Evolutionary conservation across 2,797 vertebrate species (phyloP), one percentile per base, ranked within the genome.

Genomic region (Vultur gryphus): DNA sequence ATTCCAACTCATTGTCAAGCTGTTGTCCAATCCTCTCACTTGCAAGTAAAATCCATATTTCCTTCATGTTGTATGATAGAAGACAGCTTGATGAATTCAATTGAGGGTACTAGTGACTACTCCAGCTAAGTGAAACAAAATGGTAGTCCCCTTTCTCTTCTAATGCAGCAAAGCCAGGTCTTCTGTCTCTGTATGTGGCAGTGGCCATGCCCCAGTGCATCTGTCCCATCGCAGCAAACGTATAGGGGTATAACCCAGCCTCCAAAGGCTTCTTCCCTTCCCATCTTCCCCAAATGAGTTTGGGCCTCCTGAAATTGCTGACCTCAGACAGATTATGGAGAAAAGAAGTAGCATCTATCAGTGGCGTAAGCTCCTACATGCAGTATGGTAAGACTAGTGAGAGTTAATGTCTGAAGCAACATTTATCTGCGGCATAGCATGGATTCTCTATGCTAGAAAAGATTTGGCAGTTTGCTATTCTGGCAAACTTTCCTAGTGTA

Each of bases 341-440:
- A 67, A 94, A 69, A 80, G 48, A 73, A 59, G 41, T 8, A 77
- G 21, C 51, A 83, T 43, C 29, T 55, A 33, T 44, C 51, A 54
- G 44, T 33, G 35, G 41, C 9, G 4, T 55, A 28, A 57, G 66
- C 43, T 91, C 43, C 57, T 78, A 24, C 4, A 1, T 59, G 72
- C 57, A 67, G 28, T 49, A 23, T 35, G 82, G 84, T 43, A 41
- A 67, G 81, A 35, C 55, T 37, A 59, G 73, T 70, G 86, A 95
- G 93, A 96, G 95, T 97, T 96, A 96, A 96, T 65, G 57, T 83
- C 91, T 93, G 92, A 91, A 83, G 91, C 65, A 93, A 95, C 93
- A 41, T 96, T 96, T 93, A 96, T 95, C 95, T 95, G 96, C 21
- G 65, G 95, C 87, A 78, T 93, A 95, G 91, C 87, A 88, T 69